These are phyloP conservation scores for Dascillus cervinus DNA, from an alignment of 2,888 invertebrate species.

Conservation along the genomic window DNA sequence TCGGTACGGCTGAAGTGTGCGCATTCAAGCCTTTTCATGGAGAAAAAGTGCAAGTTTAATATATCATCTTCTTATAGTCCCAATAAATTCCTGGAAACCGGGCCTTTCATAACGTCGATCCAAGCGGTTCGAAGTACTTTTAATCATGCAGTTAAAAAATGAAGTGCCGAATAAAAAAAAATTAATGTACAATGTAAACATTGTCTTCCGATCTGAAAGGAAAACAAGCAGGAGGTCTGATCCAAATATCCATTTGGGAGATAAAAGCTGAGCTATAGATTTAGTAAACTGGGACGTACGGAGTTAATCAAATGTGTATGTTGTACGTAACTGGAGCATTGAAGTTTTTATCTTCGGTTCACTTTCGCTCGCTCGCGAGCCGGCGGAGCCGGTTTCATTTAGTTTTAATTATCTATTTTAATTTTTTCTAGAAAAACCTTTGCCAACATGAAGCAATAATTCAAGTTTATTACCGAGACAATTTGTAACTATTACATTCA, in stretches of 20 bases:
- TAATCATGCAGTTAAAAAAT: too few relatives aligned
- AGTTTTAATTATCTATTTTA: slow-evolving; percentile 18
- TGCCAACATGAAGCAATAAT: slow-evolving; percentile 10
- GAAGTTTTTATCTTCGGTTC: slow-evolving; percentile 28
- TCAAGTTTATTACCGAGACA: slow-evolving; percentile 27
- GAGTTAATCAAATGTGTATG: slow-evolving; percentile 29
- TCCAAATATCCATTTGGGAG: slow-evolving; percentile 22
- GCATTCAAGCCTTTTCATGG: neutral
- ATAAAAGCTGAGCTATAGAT: slow-evolving; percentile 17
- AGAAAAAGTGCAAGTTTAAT: neutral
- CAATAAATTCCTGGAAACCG: too few relatives aligned
- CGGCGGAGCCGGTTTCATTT: slow-evolving; percentile 24
- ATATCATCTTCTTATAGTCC: too few relatives aligned
- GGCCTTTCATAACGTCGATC: neutral
- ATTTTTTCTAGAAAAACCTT: too few relatives aligned
- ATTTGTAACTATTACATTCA: slow-evolving; percentile 29
- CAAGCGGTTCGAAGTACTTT: too few relatives aligned
- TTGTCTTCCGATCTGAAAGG: slow-evolving; percentile 18
- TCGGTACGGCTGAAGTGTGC: neutral
- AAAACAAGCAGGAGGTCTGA: slow-evolving; percentile 18
- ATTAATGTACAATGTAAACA: slow-evolving; percentile 11
- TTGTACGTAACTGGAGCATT: slow-evolving; percentile 35
- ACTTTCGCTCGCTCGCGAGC: slow-evolving; percentile 18
- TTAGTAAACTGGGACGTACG: slow-evolving; percentile 8
- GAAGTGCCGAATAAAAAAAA: slow-evolving; percentile 5